Percentiles rank a stretch among this genome's conserved stretches.
Conservation (phyloP, 2,113 vertebrate species). For the Saguinus midas region DNA sequence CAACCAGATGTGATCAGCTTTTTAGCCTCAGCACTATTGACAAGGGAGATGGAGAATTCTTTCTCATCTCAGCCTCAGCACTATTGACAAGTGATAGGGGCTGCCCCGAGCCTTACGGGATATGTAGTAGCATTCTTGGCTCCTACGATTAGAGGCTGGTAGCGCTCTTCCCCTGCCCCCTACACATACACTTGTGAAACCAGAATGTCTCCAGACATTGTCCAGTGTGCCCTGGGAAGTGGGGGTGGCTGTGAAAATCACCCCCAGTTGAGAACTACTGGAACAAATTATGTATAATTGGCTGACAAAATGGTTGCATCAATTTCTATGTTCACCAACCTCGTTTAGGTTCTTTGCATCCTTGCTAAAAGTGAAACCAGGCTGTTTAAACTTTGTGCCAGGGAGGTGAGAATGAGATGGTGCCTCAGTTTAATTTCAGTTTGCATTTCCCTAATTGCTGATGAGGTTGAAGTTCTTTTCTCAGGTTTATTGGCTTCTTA, state of each 20-base stretch:
- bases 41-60: neutral
- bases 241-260: neutral
- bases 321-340: fast-evolving
- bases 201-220: neutral
- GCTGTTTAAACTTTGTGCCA: neutral
- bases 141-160: neutral
- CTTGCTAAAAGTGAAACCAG: neutral
- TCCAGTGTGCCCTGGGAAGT: neutral
- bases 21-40: neutral
- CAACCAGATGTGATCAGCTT: neutral
- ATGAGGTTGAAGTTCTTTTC: no score
- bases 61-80: neutral
- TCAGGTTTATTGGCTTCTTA: neutral
- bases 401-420: neutral
- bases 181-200: neutral
- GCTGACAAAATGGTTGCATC: neutral
- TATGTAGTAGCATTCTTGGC: neutral
- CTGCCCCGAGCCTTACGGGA: no score
- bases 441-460: neutral
- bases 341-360: fast-evolving
- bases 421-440: neutral
- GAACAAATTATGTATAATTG: neutral
- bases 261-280: neutral
- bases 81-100: neutral
- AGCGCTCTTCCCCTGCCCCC: neutral